These are phyloP conservation scores for Rynchops niger DNA, from an alignment of 2,113 vertebrate species.

Conservation along the genomic window DNA sequence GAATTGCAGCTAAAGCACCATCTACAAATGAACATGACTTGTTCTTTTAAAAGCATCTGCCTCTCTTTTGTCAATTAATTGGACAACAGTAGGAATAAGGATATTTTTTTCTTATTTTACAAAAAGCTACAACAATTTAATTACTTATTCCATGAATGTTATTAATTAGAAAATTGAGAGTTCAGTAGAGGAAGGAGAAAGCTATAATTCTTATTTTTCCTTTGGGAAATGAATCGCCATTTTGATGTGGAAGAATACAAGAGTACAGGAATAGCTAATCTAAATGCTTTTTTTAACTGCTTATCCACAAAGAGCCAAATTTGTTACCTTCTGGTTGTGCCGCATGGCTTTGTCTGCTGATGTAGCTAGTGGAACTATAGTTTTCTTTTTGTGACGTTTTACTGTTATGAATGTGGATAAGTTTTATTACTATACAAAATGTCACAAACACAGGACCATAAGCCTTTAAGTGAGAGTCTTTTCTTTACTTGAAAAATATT, in stretches of 20 bases:
- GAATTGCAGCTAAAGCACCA: not conserved
- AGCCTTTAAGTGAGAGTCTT: not conserved
- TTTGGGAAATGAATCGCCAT: not conserved
- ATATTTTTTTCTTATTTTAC: not conserved
- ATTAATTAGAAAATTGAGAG: not conserved
- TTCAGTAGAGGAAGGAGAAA: not conserved
- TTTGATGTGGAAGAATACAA: not conserved
- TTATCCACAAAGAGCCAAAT: not conserved
- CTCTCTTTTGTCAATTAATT: not conserved
- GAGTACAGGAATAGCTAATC: not conserved
- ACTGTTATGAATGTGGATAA: not conserved
- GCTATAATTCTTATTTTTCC: not conserved
- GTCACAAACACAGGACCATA: not conserved
- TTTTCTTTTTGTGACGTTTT: not conserved
- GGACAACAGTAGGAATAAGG: not conserved
- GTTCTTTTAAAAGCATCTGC: not conserved
- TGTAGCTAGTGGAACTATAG: not conserved
- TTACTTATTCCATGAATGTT: not conserved
- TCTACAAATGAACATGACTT: not conserved
- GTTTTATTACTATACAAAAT: not conserved
- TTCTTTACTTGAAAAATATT: not conserved
- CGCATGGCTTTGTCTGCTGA: not conserved
- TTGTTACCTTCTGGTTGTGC: not conserved
- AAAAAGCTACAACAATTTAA: constrained; percentile 3
- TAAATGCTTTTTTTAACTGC: not conserved